These are phyloP conservation scores for Carposina sasakii DNA, from an alignment of 1,140 invertebrate species.

Conservation along the genomic window DNA sequence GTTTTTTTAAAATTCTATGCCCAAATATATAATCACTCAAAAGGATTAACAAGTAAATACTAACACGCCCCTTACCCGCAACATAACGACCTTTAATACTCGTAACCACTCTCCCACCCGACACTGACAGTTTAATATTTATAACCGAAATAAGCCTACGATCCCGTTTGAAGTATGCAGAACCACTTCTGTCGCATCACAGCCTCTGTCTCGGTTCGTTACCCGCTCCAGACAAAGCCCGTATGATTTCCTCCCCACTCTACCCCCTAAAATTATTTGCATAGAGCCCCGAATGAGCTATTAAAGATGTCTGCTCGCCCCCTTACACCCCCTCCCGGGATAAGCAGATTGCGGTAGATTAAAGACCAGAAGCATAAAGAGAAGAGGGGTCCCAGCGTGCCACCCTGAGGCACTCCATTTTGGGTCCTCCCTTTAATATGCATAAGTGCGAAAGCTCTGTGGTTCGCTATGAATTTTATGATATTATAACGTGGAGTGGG, in stretches of 20 bases:
- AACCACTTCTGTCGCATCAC: slow-evolving; percentile 47
- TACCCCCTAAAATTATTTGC: slow-evolving; percentile 65
- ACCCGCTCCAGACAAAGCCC: slow-evolving; percentile 61
- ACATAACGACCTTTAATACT: slow-evolving; percentile 36
- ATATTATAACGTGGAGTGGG: slow-evolving; percentile 31
- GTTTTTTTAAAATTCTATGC: no score
- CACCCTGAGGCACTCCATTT: slow-evolving; percentile 32
- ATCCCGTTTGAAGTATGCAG: slow-evolving; percentile 46
- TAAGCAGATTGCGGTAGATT: slow-evolving; percentile 68
- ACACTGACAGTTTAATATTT: slow-evolving; percentile 47
- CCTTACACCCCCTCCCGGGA: slow-evolving; percentile 32
- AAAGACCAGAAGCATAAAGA: slow-evolving; percentile 62
- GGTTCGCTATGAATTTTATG: slow-evolving; percentile 40
- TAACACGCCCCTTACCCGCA: slow-evolving; percentile 29
- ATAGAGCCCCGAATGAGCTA: slow-evolving; percentile 67
- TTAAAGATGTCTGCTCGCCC: slow-evolving; percentile 55
- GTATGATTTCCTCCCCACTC: slow-evolving; percentile 44
- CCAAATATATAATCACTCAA: no score
- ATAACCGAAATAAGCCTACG: slow-evolving; percentile 47
- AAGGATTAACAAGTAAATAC: slow-evolving; percentile 24
- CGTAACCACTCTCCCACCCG: slow-evolving; percentile 36
- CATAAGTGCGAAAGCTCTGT: slow-evolving; percentile 45
- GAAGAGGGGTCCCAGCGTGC: slow-evolving; percentile 23
- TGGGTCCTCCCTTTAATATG: slow-evolving; percentile 38
- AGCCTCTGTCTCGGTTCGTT: slow-evolving; percentile 56